These are phyloP conservation scores for Prunella himalayana DNA, from an alignment of 2,113 vertebrate genomes.

Conservation along the genomic window DNA sequence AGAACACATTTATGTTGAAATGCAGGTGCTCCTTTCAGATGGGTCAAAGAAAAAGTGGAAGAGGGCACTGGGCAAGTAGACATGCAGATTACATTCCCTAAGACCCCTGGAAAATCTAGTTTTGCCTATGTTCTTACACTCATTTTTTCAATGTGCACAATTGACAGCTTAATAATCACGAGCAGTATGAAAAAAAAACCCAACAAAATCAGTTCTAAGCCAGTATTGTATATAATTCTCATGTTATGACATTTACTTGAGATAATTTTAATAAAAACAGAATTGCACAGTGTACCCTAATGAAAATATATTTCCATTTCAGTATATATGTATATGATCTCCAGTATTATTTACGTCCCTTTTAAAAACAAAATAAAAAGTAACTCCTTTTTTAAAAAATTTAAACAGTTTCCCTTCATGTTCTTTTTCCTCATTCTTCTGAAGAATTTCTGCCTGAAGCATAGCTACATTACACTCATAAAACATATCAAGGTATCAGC, in stretches of 20 bases:
- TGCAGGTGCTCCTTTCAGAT: neutral
- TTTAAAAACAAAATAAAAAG: neutral
- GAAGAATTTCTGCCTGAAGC: slow-evolving; percentile 58
- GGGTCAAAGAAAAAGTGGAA: neutral
- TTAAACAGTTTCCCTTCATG: neutral
- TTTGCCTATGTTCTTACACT: neutral
- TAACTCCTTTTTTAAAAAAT: neutral
- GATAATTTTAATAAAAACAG: neutral
- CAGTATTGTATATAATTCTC: neutral
- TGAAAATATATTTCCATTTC: neutral
- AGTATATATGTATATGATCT: neutral
- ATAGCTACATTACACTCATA: slow-evolving; percentile 1
- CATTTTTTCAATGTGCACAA: neutral
- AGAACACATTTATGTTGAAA: neutral
- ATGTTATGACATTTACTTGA: neutral
- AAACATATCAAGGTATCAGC: slow-evolving; percentile 48
- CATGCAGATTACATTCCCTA: neutral
- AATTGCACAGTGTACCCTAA: neutral
- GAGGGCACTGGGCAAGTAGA: neutral
- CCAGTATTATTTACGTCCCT: neutral
- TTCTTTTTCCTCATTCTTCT: slow-evolving; percentile 24
- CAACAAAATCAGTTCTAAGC: neutral
- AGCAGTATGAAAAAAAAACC: neutral
- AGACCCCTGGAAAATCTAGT: neutral
- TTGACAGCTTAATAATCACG: neutral